phyloP scores from a whole-genome alignment of 92 coral and sea anemone species.

The Zoanthus sansibaricus region DNA sequence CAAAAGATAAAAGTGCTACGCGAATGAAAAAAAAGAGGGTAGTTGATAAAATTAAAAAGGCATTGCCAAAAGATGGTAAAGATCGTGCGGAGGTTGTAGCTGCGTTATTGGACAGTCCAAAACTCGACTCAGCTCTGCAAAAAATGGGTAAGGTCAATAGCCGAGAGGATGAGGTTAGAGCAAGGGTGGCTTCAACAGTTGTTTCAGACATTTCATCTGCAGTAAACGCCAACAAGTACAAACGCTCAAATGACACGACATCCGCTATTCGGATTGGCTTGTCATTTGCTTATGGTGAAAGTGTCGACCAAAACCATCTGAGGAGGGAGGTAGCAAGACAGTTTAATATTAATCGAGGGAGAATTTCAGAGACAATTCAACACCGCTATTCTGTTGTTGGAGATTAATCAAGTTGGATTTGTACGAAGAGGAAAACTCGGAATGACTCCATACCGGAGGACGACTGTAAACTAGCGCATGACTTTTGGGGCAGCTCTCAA shows the following conservation, averaged over 20 bases:
- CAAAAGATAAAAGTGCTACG: conserved; percentile 1
- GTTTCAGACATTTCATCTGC: not conserved
- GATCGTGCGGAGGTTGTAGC: conserved; percentile 23
- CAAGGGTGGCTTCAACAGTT: not conserved
- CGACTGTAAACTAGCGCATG: not conserved
- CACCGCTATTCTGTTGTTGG: not conserved
- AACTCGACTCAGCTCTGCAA: not conserved
- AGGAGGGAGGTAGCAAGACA: too few species aligned
- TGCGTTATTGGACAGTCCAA: conserved; percentile 2
- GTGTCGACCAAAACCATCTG: too few species aligned
- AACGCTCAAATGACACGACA: not conserved
- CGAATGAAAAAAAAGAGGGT: conserved; percentile 12
- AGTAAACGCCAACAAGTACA: not conserved
- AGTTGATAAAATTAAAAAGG: not conserved
- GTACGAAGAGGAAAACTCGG: not conserved
- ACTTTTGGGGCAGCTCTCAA: conserved; percentile 16
- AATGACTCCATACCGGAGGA: not conserved
- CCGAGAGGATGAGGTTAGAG: not conserved
- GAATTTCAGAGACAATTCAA: not conserved
- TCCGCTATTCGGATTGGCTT: too few species aligned
- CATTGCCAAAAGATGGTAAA: not conserved
- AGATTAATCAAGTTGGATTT: not conserved
- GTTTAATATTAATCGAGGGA: not conserved
- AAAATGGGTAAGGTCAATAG: not conserved
- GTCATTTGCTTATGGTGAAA: too few species aligned